Conservation (phyloP, 2,888 invertebrate genomes). For the Tromatobia lineatoria region DNA sequence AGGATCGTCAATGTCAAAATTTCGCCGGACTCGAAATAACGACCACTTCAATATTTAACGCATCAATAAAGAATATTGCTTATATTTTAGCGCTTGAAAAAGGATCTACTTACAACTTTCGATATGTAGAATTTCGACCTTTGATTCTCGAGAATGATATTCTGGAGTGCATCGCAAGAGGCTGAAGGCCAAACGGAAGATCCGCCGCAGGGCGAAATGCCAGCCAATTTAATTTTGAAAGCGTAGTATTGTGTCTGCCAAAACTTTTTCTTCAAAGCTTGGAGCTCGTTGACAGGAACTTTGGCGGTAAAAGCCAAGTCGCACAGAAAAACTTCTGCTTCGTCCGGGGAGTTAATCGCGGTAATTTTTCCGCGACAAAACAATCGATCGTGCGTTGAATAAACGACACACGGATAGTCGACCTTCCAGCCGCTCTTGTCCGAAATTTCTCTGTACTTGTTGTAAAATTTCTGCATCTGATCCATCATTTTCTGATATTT, state of each 20-base stretch:
- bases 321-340: slow-evolving; percentile 88
- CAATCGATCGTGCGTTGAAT: slow-evolving; percentile 85
- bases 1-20: too few species aligned
- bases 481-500: slow-evolving; percentile 86
- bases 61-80: too few species aligned
- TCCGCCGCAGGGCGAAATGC: slow-evolving; percentile 90
- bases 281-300: slow-evolving; percentile 86
- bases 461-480: slow-evolving; percentile 87
- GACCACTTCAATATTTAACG: too few species aligned
- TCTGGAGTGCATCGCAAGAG: slow-evolving; percentile 88
- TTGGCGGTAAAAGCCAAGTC: slow-evolving; percentile 89
- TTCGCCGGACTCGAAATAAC: too few species aligned
- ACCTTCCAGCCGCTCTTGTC: slow-evolving; percentile 85
- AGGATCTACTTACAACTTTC: slow-evolving; percentile 84
- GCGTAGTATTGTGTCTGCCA: slow-evolving; percentile 87
- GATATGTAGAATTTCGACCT: slow-evolving; percentile 86
- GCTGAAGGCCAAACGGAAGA: slow-evolving; percentile 88
- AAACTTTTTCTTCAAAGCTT: slow-evolving; percentile 87
- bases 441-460: slow-evolving; percentile 74
- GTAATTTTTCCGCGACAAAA: slow-evolving; percentile 89
- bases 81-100: neutral
- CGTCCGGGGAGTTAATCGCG: slow-evolving; percentile 82
- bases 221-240: slow-evolving; percentile 90
- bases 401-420: slow-evolving; percentile 86
- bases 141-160: slow-evolving; percentile 86